A percentile compares a stretch with the other conserved stretches of the same genome.
Conservation (phyloP, 2,113 vertebrate genomes). For the Eulemur macaco region DNA sequence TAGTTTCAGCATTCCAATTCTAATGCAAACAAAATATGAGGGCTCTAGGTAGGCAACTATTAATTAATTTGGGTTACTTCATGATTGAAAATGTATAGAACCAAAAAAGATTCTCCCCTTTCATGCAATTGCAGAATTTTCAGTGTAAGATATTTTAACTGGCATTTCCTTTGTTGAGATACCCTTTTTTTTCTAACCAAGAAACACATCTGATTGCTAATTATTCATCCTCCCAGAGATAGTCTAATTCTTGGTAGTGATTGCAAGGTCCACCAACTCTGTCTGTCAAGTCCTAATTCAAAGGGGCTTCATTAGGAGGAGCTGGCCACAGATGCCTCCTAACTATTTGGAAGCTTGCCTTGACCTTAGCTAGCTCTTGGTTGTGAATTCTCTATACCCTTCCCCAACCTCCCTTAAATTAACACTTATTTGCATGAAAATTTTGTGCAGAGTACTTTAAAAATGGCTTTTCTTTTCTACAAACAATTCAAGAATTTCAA, state of each 20-base stretch:
- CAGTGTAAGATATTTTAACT: background rate
- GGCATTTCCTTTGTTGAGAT: slow-evolving; percentile 9
- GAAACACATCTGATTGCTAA: background rate
- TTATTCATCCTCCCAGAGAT: background rate
- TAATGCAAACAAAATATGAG: background rate
- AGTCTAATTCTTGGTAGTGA: background rate
- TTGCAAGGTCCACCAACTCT: background rate
- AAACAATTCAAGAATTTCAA: background rate
- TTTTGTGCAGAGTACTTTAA: background rate
- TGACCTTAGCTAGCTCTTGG: background rate
- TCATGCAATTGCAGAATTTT: background rate
- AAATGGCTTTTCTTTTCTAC: slow-evolving; percentile 24
- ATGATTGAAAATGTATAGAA: slow-evolving; percentile 20
- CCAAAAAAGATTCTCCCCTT: background rate
- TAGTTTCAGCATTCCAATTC: background rate
- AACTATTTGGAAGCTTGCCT: background rate
- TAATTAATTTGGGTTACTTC: background rate
- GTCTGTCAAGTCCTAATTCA: background rate
- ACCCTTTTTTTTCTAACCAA: background rate
- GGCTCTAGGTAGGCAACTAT: background rate
- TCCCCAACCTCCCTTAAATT: background rate
- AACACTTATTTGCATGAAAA: slow-evolving; percentile 20
- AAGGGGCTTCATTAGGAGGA: background rate
- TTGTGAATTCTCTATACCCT: background rate
- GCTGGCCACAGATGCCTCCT: background rate